A percentile compares a stretch with the other conserved stretches of the same genome.
Evolutionary conservation across 2,113 vertebrate species (phyloP).

Genomic region (Syngnathus typhle): DNA sequence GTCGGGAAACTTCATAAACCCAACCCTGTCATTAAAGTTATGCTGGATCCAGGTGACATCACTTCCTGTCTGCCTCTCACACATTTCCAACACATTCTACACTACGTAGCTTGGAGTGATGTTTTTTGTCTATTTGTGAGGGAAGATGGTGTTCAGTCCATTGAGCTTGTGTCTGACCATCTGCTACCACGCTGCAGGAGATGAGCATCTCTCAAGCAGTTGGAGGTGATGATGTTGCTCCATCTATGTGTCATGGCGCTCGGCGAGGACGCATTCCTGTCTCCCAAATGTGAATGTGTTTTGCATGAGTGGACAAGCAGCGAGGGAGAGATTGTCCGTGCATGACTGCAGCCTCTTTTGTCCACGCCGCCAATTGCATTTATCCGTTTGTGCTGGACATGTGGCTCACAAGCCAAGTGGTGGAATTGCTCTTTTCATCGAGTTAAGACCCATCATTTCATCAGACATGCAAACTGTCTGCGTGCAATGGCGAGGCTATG

Average conservation of each 20-base stretch:
- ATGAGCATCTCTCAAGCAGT: slow-evolving; percentile 25
- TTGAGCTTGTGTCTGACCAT: slow-evolving; percentile 47
- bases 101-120: neutral
- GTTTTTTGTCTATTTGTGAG: too few species aligned
- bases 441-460: neutral
- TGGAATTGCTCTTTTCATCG: neutral
- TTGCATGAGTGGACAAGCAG: slow-evolving; percentile 3
- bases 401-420: neutral
- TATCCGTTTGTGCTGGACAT: neutral
- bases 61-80: neutral
- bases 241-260: neutral
- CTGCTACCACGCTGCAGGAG: slow-evolving; percentile 54
- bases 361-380: neutral
- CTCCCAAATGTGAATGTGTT: neutral
- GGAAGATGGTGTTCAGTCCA: neutral
- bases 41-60: neutral
- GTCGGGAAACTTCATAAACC: neutral
- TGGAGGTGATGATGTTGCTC: neutral
- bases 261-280: neutral
- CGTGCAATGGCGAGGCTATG: neutral
- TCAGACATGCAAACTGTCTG: neutral
- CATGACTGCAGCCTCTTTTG: neutral
- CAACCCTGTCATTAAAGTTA: slow-evolving; percentile 3
- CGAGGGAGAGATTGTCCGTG: neutral
- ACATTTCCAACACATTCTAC: neutral